These are phyloP conservation scores for Periophthalmus magnuspinnatus DNA, from an alignment of 2,797 vertebrate species.

Conservation along the genomic window DNA sequence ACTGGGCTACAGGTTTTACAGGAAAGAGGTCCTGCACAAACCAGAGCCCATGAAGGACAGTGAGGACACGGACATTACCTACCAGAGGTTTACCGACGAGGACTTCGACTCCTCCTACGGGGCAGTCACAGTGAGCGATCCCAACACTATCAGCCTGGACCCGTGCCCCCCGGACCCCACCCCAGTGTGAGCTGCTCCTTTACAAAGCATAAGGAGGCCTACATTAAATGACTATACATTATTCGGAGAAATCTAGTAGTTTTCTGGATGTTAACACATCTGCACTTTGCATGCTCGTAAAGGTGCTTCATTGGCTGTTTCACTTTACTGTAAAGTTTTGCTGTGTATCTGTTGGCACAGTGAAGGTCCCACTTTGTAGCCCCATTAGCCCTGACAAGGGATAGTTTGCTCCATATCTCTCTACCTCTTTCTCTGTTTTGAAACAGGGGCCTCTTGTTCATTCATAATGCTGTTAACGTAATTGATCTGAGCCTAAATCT, in stretches of 20 bases:
- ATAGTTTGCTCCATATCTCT: background rate
- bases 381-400: background rate
- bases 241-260: slow-evolving; percentile 5
- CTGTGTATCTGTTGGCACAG: background rate
- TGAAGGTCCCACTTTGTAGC: background rate
- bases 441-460: background rate
- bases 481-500: background rate
- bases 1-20: slow-evolving; percentile 87
- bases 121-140: slow-evolving; percentile 81
- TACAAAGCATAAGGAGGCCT: background rate
- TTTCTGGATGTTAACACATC: slow-evolving; percentile 11
- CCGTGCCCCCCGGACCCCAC: slow-evolving; percentile 73
- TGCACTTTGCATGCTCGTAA: slow-evolving; percentile 18
- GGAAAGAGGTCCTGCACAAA: slow-evolving; percentile 84
- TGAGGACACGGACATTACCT: slow-evolving; percentile 88
- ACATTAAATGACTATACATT: slow-evolving; percentile 11
- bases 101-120: slow-evolving; percentile 88
- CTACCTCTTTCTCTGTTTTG: background rate
- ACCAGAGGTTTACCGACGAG: slow-evolving; percentile 90
- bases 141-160: slow-evolving; percentile 78
- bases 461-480: background rate
- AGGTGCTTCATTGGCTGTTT: slow-evolving; percentile 23
- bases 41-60: slow-evolving; percentile 72
- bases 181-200: slow-evolving; percentile 58
- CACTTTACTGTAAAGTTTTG: slow-evolving; percentile 5